A percentile compares a stretch with the other conserved stretches of the same genome.
phyloP scores from a whole-genome alignment of 1,140 invertebrate species.

The Ceratosolen solmsi region DNA sequence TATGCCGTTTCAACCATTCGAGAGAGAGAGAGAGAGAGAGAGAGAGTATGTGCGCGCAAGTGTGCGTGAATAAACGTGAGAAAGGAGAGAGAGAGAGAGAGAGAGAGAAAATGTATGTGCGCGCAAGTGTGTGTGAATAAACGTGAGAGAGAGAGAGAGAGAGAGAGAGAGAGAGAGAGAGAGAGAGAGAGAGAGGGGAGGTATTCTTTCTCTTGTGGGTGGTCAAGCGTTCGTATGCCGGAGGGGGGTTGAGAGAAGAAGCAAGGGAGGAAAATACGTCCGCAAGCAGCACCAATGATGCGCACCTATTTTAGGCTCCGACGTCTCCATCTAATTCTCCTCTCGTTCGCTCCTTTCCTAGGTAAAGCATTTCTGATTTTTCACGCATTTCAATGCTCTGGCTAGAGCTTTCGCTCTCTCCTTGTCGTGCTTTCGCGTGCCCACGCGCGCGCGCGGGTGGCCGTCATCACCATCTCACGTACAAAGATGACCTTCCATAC shows the following conservation, averaged over 20 bases:
- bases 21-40: neutral
- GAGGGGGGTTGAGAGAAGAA: neutral
- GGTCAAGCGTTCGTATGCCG: slow-evolving; percentile 36
- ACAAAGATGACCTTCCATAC: neutral
- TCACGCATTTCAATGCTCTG: slow-evolving; percentile 50
- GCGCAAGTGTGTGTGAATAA: slow-evolving; percentile 46
- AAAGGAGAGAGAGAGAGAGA: neutral
- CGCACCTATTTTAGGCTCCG: slow-evolving; percentile 10
- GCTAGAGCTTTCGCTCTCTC: neutral
- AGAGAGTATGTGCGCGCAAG: slow-evolving; percentile 3
- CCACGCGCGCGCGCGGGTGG: neutral
- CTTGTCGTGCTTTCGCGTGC: neutral
- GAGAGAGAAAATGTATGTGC: neutral
- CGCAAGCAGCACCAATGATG: slow-evolving; percentile 1
- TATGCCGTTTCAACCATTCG: slow-evolving; percentile 28
- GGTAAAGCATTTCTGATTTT: slow-evolving; percentile 58
- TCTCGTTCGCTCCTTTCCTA: slow-evolving; percentile 20
- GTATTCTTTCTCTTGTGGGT: slow-evolving; percentile 36
- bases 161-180: slow-evolving; percentile 16
- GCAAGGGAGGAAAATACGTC: neutral
- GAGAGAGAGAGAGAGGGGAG: neutral
- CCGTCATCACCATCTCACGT: neutral
- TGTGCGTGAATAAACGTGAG: neutral
- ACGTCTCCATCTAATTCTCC: neutral
- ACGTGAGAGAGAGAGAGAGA: neutral